phyloP scores from a whole-genome alignment of 2,888 invertebrate genomes.

The Epistrophe grossulariae region DNA sequence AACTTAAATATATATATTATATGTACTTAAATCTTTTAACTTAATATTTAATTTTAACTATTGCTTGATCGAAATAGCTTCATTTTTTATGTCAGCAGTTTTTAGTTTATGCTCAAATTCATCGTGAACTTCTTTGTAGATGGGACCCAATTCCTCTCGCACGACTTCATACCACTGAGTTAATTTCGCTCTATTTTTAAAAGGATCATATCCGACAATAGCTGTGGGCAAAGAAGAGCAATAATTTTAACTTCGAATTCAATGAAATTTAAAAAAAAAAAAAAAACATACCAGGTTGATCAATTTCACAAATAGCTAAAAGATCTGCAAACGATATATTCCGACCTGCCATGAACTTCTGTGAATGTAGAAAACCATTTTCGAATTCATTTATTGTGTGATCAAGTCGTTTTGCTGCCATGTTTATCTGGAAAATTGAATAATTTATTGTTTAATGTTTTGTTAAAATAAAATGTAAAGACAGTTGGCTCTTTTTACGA shows the following conservation, averaged over 20 bases:
- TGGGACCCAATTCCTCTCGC: slow-evolving; percentile 86
- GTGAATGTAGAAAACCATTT: slow-evolving; percentile 84
- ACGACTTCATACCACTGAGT: slow-evolving; percentile 88
- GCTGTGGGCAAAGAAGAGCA: slow-evolving; percentile 83
- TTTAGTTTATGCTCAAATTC: slow-evolving; percentile 80
- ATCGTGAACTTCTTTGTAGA: slow-evolving; percentile 86
- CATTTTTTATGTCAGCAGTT: slow-evolving; percentile 77
- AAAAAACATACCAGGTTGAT: slow-evolving; percentile 88
- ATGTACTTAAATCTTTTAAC: slow-evolving; percentile 15
- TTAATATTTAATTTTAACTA: slow-evolving; percentile 54
- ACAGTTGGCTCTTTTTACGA: too few relatives aligned
- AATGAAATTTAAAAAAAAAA: not conserved
- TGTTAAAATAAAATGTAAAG: too few relatives aligned
- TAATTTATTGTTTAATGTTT: not conserved
- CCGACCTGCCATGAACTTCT: slow-evolving; percentile 86
- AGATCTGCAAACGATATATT: slow-evolving; percentile 89
- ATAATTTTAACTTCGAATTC: not conserved
- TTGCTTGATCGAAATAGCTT: slow-evolving; percentile 80
- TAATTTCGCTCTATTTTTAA: slow-evolving; percentile 86
- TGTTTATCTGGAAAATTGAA: slow-evolving; percentile 78
- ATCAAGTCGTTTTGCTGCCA: slow-evolving; percentile 84
- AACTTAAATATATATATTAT: not conserved
- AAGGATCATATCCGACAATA: slow-evolving; percentile 88
- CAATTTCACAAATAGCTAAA: slow-evolving; percentile 90
- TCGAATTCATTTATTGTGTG: slow-evolving; percentile 86